These are phyloP conservation scores for Sebastes trivittatus DNA, from an alignment of 2,797 vertebrate species.

Conservation along the genomic window DNA sequence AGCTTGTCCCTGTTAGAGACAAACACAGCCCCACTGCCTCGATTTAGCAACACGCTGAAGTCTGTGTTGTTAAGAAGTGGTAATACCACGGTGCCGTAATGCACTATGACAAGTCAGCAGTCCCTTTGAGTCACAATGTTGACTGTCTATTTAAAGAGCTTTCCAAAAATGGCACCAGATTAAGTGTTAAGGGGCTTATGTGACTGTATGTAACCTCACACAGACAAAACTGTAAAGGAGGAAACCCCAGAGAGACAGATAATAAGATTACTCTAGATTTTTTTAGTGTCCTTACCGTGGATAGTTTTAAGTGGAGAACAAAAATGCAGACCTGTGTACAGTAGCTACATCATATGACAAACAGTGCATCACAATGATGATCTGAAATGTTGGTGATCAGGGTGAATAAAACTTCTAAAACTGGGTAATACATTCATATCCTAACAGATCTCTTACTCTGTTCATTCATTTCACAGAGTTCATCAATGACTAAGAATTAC, in stretches of 20 bases:
- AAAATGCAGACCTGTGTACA: background rate
- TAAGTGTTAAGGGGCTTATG: conserved; percentile 74
- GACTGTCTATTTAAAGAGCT: conserved; percentile 48
- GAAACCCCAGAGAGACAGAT: conserved; percentile 8
- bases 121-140: conserved; percentile 33
- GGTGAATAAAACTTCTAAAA: background rate
- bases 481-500: background rate
- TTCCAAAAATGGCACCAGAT: conserved; percentile 59
- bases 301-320: background rate
- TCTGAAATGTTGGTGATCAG: background rate
- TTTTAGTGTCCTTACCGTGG: background rate
- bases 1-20: conserved; percentile 5
- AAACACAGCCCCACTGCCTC: conserved; percentile 1
- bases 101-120: conserved; percentile 9
- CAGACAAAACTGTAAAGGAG: conserved; percentile 25
- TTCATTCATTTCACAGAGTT: background rate
- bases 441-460: background rate
- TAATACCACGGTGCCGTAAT: conserved; percentile 42
- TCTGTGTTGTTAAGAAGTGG: conserved; percentile 39
- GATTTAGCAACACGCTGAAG: conserved; percentile 30
- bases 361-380: background rate
- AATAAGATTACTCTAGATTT: conserved; percentile 22
- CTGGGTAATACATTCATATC: background rate
- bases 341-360: background rate
- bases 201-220: conserved; percentile 12